Conservation (phyloP, 2,797 vertebrate species). For the Spondyliosoma cantharus region DNA sequence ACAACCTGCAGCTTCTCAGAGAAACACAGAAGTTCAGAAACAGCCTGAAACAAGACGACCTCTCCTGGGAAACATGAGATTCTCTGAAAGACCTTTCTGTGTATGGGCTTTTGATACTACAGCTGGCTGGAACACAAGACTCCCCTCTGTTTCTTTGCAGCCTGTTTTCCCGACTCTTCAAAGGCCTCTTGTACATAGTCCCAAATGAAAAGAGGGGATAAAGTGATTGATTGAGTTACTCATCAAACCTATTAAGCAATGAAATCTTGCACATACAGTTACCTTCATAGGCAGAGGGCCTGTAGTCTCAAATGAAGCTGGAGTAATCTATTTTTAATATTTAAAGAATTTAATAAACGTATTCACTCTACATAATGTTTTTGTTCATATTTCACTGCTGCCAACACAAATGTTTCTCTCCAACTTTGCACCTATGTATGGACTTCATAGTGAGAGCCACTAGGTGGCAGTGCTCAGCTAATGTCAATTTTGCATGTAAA, state of each 20-base stretch:
- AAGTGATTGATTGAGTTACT: conserved; percentile 26
- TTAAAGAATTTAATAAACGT: conserved; percentile 61
- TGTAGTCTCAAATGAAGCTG: conserved; percentile 27
- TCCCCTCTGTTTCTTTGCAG: neutral
- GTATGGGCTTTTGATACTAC: conserved; percentile 27
- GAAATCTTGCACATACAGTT: conserved; percentile 3
- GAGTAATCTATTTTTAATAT: conserved; percentile 47
- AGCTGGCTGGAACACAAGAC: conserved; percentile 37
- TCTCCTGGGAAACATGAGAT: conserved; percentile 87
- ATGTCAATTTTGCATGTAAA: neutral
- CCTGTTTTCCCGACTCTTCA: conserved; percentile 10
- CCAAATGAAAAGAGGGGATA: conserved; percentile 22
- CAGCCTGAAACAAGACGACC: conserved; percentile 85
- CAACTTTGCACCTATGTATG: neutral
- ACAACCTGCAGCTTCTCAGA: conserved; percentile 84
- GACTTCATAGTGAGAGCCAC: conserved; percentile 40
- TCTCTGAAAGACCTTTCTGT: conserved; percentile 19
- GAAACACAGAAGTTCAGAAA: conserved; percentile 87
- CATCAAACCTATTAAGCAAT: conserved; percentile 9
- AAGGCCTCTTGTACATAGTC: neutral
- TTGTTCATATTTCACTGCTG: neutral
- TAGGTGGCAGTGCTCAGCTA: conserved; percentile 62
- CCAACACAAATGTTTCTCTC: neutral
- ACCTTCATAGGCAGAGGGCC: conserved; percentile 5
- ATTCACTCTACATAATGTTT: conserved; percentile 25